Evolutionary conservation across 2,888 invertebrate genomes (phyloP), one percentile per base, ranked within the genome.

Genomic region (Serripes groenlandicus): DNA sequence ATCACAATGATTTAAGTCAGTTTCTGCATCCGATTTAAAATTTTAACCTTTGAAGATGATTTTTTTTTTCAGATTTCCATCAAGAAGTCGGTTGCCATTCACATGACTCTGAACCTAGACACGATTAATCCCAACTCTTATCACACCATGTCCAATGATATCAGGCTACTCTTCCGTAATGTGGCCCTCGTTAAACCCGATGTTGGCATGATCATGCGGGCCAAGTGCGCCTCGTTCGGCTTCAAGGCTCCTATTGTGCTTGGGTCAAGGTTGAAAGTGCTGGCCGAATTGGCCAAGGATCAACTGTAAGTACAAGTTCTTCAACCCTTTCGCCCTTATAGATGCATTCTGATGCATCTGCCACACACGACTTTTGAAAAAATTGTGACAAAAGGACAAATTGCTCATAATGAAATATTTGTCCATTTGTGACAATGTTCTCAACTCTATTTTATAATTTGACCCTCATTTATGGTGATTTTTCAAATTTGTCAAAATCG

Each of bases 241-340:
- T 92, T 94, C 89, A 92, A 93, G 70, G 91, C 92, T n/a, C 92
- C 94, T 1, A 75, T 83, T 18, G 90, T 94, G 5, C 90, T 94
- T 18, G 93, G 92, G 0, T 85, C 89, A 23, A 86, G 94, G 73
- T 89, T 94, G 21, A 93, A 92, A 71, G 90, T 93, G 30, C 86
- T 94, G 30, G 81, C 91, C 7, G 94, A 94, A 64, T 89, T 94
- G 23, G 91, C 91, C 70, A 92, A 89, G 75, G 94, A 94, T 86
- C 92, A 93, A 66, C 86, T 94, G 94, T 94, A 88, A 92, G 94
- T 92, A 52, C n/a, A n/a, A n/a, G n/a, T n/a, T n/a, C n/a, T n/a
- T n/a, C n/a, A n/a, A n/a, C n/a, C n/a, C n/a, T n/a, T n/a, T n/a
- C n/a, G n/a, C n/a, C n/a, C n/a, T n/a, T n/a, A n/a, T n/a, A n/a